Evolutionary conservation across 37 sponge, comb jelly and placozoan genomes (phyloP).

Genomic region (Halichondria panicea): DNA sequence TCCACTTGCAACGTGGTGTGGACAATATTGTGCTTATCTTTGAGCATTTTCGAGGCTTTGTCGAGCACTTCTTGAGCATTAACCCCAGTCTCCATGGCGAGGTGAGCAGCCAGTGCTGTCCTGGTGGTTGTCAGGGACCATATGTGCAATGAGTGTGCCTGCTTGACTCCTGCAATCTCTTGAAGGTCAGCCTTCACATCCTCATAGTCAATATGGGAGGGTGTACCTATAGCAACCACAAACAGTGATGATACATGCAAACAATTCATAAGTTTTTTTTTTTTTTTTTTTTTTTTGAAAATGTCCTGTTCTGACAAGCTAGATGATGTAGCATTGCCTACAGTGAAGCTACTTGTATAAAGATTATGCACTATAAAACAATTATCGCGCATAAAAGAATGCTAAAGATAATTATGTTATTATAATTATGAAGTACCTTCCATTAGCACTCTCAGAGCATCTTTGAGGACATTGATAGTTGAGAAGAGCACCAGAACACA

Average conservation of each 20-base stretch:
- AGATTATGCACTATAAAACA: too few relatives aligned
- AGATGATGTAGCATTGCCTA: too few relatives aligned
- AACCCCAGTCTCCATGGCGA: conserved; percentile 38
- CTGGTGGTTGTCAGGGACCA: conserved; percentile 65
- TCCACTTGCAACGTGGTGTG: conserved; percentile 76
- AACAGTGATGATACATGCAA: too few relatives aligned
- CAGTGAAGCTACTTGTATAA: too few relatives aligned
- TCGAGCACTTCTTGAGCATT: conserved; percentile 35
- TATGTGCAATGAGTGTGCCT: conserved; percentile 61
- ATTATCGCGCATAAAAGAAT: too few relatives aligned
- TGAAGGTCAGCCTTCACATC: conserved; percentile 32
- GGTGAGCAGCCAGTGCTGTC: conserved; percentile 53
- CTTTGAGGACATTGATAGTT: conserved; percentile 87
- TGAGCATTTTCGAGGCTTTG: conserved; percentile 40
- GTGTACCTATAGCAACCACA: conserved; percentile 31
- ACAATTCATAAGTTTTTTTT: too few relatives aligned
- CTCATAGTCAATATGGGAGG: conserved; percentile 45
- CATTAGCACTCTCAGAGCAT: conserved; percentile 94
- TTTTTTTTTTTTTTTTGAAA: too few relatives aligned
- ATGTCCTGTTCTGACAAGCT: too few relatives aligned
- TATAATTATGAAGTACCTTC: too few relatives aligned
- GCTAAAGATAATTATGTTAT: too few relatives aligned
- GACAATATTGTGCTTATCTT: conserved; percentile 44
- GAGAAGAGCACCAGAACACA: conserved; percentile 50
- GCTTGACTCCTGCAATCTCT: conserved; percentile 36